These are phyloP conservation scores for Drosophila nigricruria DNA, from an alignment of 2,888 invertebrate genomes.

Conservation along the genomic window DNA sequence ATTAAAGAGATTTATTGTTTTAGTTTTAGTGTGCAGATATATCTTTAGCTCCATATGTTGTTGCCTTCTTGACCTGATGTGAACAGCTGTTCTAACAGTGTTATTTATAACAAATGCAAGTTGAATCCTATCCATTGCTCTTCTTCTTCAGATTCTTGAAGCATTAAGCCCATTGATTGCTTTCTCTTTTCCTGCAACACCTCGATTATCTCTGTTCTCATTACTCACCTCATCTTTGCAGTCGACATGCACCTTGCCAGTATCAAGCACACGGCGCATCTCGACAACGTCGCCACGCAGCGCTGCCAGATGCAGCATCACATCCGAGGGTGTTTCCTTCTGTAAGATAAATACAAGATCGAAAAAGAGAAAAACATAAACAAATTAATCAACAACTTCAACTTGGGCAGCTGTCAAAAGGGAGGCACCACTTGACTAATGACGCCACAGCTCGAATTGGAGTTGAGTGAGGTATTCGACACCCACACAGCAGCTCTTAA, in stretches of 20 bases:
- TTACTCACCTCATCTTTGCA: constrained; percentile 94
- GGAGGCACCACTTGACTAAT: constrained; percentile 32
- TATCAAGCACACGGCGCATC: constrained; percentile 93
- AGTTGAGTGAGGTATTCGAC: neutral
- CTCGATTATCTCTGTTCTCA: neutral
- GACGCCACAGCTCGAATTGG: neutral
- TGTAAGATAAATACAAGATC: constrained; percentile 85
- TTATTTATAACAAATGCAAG: neutral
- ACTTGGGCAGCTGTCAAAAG: constrained; percentile 54
- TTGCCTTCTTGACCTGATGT: neutral
- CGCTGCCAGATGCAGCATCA: constrained; percentile 96
- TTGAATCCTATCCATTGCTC: neutral
- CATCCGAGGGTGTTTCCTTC: constrained; percentile 97
- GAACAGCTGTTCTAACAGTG: neutral
- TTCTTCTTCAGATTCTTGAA: neutral
- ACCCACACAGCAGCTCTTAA: constrained; percentile 26
- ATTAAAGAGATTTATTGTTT: neutral
- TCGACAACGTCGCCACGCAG: constrained; percentile 93
- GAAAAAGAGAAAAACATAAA: constrained; percentile 13
- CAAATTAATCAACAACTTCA: constrained; percentile 49
- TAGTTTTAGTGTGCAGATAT: neutral
- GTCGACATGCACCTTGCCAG: constrained; percentile 97
- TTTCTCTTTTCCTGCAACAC: neutral
- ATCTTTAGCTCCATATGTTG: neutral
- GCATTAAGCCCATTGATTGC: too few species aligned